phyloP scores from a whole-genome alignment of 2,888 invertebrate species.

The Orthonychiurus folsomi region DNA sequence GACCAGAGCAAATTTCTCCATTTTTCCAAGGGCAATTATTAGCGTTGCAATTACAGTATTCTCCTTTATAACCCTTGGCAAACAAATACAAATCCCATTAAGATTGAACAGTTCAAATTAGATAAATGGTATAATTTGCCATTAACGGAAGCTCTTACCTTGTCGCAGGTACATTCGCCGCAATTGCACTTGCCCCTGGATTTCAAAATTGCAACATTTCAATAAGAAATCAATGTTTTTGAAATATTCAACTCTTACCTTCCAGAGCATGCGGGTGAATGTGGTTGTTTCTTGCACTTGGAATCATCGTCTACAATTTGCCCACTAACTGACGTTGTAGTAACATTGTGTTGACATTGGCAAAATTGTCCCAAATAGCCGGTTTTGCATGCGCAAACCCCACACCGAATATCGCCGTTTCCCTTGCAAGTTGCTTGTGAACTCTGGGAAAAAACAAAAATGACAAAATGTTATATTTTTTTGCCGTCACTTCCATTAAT shows the following conservation, averaged over 20 bases:
- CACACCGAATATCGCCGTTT: constrained; percentile 7
- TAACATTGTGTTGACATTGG: background rate
- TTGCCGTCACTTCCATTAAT: background rate
- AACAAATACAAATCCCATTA: background rate
- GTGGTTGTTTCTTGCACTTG: background rate
- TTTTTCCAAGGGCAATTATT: constrained; percentile 4
- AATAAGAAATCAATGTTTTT: too few species aligned
- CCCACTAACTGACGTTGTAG: background rate
- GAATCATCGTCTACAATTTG: background rate
- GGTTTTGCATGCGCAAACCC: constrained; percentile 10
- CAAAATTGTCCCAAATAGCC: background rate
- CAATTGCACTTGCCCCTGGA: too few species aligned
- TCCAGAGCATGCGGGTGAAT: background rate
- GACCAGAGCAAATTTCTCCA: constrained; percentile 13
- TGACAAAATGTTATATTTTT: background rate
- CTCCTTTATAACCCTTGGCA: constrained; percentile 7
- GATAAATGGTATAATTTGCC: background rate
- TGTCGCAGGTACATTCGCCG: too few species aligned
- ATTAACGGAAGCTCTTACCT: too few species aligned
- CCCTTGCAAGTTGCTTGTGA: background rate
- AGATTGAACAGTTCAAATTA: background rate
- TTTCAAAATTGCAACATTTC: too few species aligned
- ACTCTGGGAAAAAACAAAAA: background rate
- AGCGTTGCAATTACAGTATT: constrained; percentile 12
- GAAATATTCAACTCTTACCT: background rate